phyloP scores from a whole-genome alignment of 2,888 invertebrate species.

The Incurvaria masculella region DNA sequence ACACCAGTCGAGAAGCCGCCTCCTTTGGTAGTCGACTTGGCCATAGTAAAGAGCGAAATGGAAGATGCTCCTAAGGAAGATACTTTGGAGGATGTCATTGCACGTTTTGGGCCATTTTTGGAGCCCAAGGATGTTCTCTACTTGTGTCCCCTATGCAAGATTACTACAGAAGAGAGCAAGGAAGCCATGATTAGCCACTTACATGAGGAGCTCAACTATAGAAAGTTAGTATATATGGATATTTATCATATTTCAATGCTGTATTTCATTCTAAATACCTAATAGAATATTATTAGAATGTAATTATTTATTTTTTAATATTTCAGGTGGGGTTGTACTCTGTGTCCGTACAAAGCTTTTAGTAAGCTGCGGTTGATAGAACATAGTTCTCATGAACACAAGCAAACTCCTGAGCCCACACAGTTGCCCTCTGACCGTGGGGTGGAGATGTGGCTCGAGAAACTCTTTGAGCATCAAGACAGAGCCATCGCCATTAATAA shows the following conservation, averaged over 20 bases:
- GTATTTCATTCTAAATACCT: too few species aligned
- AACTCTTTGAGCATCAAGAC: slow-evolving; percentile 31
- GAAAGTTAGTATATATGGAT: too few species aligned
- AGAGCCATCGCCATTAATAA: slow-evolving; percentile 26
- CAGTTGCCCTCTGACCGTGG: slow-evolving; percentile 36
- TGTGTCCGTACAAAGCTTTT: slow-evolving; percentile 57
- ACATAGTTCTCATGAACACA: slow-evolving; percentile 52
- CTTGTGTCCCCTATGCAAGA: slow-evolving; percentile 60
- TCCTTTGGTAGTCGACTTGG: slow-evolving; percentile 25
- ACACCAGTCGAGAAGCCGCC: slow-evolving; percentile 5
- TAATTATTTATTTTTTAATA: slow-evolving; percentile 11
- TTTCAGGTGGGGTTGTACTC: slow-evolving; percentile 57
- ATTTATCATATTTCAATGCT: too few species aligned
- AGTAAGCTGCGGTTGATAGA: slow-evolving; percentile 50
- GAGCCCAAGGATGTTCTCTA: slow-evolving; percentile 53
- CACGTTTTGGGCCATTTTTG: slow-evolving; percentile 37
- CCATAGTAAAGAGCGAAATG: slow-evolving; percentile 37
- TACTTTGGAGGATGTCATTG: slow-evolving; percentile 24
- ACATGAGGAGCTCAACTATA: slow-evolving; percentile 63
- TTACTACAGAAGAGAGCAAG: slow-evolving; percentile 53
- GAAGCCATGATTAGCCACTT: slow-evolving; percentile 65
- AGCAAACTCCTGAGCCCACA: slow-evolving; percentile 29
- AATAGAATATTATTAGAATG: slow-evolving; percentile 6
- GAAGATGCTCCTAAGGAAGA: slow-evolving; percentile 14
- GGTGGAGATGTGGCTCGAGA: slow-evolving; percentile 53